Evolutionary conservation across 2,888 invertebrate species (phyloP), one percentile per base, ranked within the genome.

Genomic region (Folsomia manolachei): DNA sequence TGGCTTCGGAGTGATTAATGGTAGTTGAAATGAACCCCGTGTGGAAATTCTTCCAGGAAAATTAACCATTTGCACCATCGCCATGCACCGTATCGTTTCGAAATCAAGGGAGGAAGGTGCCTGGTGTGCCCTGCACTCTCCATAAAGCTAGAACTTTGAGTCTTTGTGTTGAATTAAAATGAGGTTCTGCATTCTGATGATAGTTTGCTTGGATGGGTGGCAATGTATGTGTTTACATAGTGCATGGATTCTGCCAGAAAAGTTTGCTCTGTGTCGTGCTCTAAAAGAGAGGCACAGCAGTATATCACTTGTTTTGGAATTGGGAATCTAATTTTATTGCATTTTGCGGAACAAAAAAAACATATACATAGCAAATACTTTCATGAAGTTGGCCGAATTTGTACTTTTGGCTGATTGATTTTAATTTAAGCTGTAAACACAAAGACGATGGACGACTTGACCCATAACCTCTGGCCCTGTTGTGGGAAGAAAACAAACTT

Each of bases 1-100:
- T 63, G 14, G 21, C n/a, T n/a, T 68, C 24, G n/a, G 72, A 73
- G 77, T 79, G 79, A 79, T 79, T 79, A 79, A 79, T 79, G 79
- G 73, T 63, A 72, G 71, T 71, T 26, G 74, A 77, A 79, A 79
- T 79, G 79, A 79, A 77, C 79, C 76, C 74, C 74, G 75, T 51
- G 39, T 66, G 64, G 52, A 66, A 73, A 73, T 75, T 75, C 73
- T 71, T 72, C 67, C 71, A 56, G 69, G 63, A 71, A 75, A 75
- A 75, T 75, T 75, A 75, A 75, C 69, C 75, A 73, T 60, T 56
- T 67, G 69, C 52, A 21, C 19, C 23, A 27, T 56, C 52, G 26
- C 19, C 23, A 27, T 56, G 63, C 26, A 11, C 27, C 61, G 39
- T 56, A 51, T n/a, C 56, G 19, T 56, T 14, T 56, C 56, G n/a